Percentiles rank a stretch among this genome's conserved stretches.
Conservation (phyloP, 2,888 invertebrate genomes). For the Lasiommata megera region DNA sequence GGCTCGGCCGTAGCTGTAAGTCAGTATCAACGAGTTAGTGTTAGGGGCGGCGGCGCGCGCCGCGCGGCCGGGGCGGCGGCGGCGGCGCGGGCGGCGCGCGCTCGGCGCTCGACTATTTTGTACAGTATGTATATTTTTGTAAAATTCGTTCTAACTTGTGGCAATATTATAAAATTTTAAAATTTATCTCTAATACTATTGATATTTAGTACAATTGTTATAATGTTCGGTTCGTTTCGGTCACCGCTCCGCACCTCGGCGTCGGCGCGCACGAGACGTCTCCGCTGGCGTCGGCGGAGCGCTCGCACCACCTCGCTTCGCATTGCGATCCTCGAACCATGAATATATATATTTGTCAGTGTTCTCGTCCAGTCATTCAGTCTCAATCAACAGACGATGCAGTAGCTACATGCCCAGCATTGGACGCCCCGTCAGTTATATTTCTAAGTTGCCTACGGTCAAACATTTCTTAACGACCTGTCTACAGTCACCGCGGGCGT, state of each 20-base stretch:
- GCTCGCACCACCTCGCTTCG: no score
- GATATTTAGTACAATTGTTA: constrained; percentile 73
- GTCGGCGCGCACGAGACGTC: background rate
- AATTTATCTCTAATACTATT: constrained; percentile 68
- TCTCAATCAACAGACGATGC: no score
- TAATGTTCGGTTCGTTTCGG: constrained; percentile 32
- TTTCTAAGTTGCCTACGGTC: background rate
- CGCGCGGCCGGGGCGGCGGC: constrained; percentile 35
- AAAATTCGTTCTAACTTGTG: constrained; percentile 75
- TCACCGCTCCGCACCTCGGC: constrained; percentile 26
- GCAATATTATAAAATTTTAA: constrained; percentile 75
- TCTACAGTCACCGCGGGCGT: background rate
- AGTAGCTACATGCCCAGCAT: no score
- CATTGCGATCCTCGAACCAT: no score
- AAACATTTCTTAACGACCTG: background rate
- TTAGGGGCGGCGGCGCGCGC: constrained; percentile 43
- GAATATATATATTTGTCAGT: no score
- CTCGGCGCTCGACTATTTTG: constrained; percentile 60
- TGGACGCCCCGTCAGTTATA: no score
- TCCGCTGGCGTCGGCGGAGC: background rate
- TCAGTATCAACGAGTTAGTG: constrained; percentile 77
- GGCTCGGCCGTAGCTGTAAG: constrained; percentile 46
- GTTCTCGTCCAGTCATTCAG: no score
- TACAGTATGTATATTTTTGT: constrained; percentile 81
- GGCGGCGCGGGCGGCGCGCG: constrained; percentile 20